These are phyloP conservation scores for Chiloscyllium plagiosum DNA, from an alignment of 2,113 vertebrate genomes.

Conservation along the genomic window DNA sequence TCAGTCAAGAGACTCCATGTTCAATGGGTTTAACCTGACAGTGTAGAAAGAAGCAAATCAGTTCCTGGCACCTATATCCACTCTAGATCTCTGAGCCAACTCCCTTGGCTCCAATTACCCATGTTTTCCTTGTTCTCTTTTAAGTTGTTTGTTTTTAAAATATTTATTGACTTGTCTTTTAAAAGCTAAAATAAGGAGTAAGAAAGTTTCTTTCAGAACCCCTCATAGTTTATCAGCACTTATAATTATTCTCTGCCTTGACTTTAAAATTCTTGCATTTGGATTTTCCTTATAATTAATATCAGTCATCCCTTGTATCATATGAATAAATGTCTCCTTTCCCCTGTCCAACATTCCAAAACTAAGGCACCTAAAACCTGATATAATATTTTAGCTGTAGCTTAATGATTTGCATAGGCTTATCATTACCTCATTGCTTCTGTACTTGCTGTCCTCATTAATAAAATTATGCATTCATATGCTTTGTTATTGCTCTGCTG, in stretches of 20 bases:
- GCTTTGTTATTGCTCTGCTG: not conserved
- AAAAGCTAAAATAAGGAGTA: too few species aligned
- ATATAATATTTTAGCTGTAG: not conserved
- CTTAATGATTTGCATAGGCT: not conserved
- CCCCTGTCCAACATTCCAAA: not conserved
- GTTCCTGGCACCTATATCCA: not conserved
- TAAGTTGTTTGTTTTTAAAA: not conserved
- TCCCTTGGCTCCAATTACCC: not conserved
- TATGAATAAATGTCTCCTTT: not conserved
- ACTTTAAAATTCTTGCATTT: not conserved
- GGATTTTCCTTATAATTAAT: not conserved
- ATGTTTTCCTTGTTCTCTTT: not conserved
- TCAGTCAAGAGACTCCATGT: not conserved
- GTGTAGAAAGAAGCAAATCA: not conserved
- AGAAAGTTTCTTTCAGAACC: not conserved
- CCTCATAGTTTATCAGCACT: not conserved
- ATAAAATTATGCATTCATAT: not conserved
- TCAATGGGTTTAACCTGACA: not conserved
- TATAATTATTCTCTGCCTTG: not conserved
- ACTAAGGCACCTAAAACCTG: not conserved
- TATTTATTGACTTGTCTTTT: not conserved
- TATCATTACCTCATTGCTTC: constrained; percentile 4
- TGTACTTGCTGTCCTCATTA: not conserved
- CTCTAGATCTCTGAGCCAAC: not conserved
- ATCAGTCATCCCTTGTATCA: not conserved